Conservation (phyloP, 2,797 vertebrate genomes). For the Dromococcyx pavoninus region DNA sequence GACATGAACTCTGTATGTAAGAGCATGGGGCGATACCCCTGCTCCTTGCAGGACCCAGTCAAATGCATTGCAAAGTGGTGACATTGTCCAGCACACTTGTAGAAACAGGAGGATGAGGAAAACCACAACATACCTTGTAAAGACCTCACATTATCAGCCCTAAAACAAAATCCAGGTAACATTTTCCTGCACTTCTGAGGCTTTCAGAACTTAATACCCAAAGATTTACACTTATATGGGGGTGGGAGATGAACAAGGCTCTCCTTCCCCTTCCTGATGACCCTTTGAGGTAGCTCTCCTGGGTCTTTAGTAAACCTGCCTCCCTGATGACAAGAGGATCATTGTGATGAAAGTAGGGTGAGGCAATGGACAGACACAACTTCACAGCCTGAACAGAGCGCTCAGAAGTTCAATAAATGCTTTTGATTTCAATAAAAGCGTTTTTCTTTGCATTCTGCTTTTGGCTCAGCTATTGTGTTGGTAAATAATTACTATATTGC, state of each 20-base stretch:
- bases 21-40: neutral
- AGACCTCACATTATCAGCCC: neutral
- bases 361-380: neutral
- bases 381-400: neutral
- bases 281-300: neutral
- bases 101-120: neutral
- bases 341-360: rapidly evolving
- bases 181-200: neutral
- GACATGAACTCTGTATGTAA: neutral
- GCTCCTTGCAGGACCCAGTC: neutral
- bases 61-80: neutral
- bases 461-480: conserved; percentile 56
- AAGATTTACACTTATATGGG: neutral
- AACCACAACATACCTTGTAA: neutral
- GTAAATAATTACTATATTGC: conserved; percentile 73
- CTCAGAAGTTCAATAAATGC: neutral
- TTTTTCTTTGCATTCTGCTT: conserved; percentile 48
- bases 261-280: neutral
- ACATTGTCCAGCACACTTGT: neutral
- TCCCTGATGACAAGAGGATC: neutral
- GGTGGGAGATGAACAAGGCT: neutral
- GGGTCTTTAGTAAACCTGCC: neutral
- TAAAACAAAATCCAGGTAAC: neutral
- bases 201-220: neutral
- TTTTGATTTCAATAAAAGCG: conserved; percentile 32